Conservation (phyloP, 2,797 vertebrate species). For the Sebastes kiyomatsui region DNA sequence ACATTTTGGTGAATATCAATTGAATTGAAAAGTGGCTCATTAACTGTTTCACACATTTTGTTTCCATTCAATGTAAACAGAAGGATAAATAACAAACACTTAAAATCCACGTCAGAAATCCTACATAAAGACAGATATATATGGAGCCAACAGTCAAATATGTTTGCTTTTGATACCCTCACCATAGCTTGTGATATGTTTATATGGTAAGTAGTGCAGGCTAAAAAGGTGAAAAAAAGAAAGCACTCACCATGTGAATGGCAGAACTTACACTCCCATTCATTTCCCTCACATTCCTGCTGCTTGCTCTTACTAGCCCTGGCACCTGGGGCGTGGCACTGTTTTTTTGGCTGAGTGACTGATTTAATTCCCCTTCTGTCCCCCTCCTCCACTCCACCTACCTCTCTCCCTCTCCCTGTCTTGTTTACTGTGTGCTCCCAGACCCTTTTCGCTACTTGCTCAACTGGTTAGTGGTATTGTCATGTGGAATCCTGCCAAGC, state of each 20-base stretch:
- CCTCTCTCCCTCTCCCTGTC: constrained; percentile 39
- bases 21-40: neutral
- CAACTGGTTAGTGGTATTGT: constrained; percentile 74
- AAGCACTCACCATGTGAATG: constrained; percentile 81
- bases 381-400: constrained; percentile 67
- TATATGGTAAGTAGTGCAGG: constrained; percentile 45
- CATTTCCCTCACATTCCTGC: constrained; percentile 82
- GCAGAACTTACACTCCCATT: constrained; percentile 81
- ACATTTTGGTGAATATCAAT: constrained; percentile 2
- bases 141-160: constrained; percentile 22
- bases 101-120: neutral
- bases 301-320: constrained; percentile 81
- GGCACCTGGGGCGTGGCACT: constrained; percentile 82
- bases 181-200: constrained; percentile 39
- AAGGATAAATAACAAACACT: constrained; percentile 1
- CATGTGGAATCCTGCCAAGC: constrained; percentile 61
- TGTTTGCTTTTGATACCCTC: constrained; percentile 5
- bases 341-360: constrained; percentile 76
- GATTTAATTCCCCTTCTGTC: constrained; percentile 69
- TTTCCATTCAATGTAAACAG: neutral
- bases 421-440: constrained; percentile 71
- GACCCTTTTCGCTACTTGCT: constrained; percentile 67
- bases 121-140: neutral
- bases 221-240: constrained; percentile 66
- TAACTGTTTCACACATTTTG: neutral